Evolutionary conservation across 2,797 vertebrate species (phyloP), one percentile per base, ranked within the genome.

Genomic region (Microcaecilia unicolor): DNA sequence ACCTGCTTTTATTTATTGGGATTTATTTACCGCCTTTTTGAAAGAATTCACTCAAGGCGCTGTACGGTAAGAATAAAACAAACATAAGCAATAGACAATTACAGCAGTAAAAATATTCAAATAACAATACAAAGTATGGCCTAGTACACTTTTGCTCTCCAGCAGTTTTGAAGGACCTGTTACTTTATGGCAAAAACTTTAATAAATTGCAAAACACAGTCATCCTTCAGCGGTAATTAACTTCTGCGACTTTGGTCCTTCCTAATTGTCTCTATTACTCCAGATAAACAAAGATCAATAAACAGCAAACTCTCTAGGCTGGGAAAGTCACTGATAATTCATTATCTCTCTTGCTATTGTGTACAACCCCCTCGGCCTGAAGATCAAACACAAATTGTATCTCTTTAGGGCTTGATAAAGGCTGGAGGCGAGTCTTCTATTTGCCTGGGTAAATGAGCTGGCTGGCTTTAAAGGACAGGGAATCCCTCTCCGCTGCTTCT

Each of bases 251-350:
- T 37, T 9, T 15, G 36, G 44, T 70, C 58, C 33, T 32, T 69
- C 55, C 51, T 79, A 76, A 79, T 77, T 79, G 77, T 73, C 58
- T 74, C 58, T 49, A 67, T 70, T 60, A 57, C 69, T 74, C 51
- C 64, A 69, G 67, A 72, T 55, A 35, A 64, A 15, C 13, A 2
- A 39, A 68, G 69, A 76, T 80, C 76, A 79, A 76, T 78, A 62
- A 61, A 43, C 64, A 71, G 30, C 30, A 10, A 63, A 67, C 41
- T 37, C 64, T 63, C 61, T 40, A 47, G 17, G 23, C 51, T 46
- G 48, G 55, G 47, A 69, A 70, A 76, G 69, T 62, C 41, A 26
- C 67, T 70, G 72, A 72, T 72, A 67, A 78, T 76, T 77, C 72
- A 69, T 76, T 70, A 56, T 54, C 37, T 34, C 49, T 44, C 44